Base-by-base conservation (phyloP, 2,113 vertebrate species). In the Cephalopholis sonnerati region DNA sequence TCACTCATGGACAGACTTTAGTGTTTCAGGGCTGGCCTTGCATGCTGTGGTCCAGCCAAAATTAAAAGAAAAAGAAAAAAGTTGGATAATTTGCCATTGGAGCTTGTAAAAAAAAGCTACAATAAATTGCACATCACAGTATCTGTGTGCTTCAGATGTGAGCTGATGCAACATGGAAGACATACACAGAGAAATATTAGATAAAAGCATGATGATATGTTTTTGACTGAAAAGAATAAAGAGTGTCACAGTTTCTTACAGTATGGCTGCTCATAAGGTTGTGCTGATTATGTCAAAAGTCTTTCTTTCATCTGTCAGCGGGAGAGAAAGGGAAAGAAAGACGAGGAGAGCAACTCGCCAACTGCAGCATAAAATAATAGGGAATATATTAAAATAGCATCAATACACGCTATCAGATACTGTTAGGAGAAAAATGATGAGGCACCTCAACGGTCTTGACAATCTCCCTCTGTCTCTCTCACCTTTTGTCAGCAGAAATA, bases 221-320 rank as follows among this genome's bases (percentile, higher is more conserved):
- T 78, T 76, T 36, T 70, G 66, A 72, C 17, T 72, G 57, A 68
- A 69, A 81, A 64, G n/a, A 74, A 77, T 65, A 59, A 84, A 84
- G 46, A 18, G 48, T 15, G 18, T 53, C 69, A 62, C 58, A 77
- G 61, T 74, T 86, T 68, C 18, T 79, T 51, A 87, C 63, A 77
- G 72, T 65, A 84, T 29, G 53, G 65, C 76, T 87, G 79, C 81
- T 88, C 74, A 18, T 66, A 67, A 83, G 62, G 74, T 67, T 92
- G 89, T 91, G 84, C 93, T 90, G 89, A 94, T 91, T 93, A 84
- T 88, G 91, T 93, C 91, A 91, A 82, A 83, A 87, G 64, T 83
- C 71, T 79, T 64, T 59, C 67, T 91, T 88, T 89, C 55, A 79
- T 85, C 71, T 82, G 82, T 82, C 74, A 41, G 84, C 0, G 4